Evolutionary conservation across 2,888 invertebrate genomes (phyloP), one percentile per base, ranked within the genome.

Genomic region (Acrobeloides nanus): DNA sequence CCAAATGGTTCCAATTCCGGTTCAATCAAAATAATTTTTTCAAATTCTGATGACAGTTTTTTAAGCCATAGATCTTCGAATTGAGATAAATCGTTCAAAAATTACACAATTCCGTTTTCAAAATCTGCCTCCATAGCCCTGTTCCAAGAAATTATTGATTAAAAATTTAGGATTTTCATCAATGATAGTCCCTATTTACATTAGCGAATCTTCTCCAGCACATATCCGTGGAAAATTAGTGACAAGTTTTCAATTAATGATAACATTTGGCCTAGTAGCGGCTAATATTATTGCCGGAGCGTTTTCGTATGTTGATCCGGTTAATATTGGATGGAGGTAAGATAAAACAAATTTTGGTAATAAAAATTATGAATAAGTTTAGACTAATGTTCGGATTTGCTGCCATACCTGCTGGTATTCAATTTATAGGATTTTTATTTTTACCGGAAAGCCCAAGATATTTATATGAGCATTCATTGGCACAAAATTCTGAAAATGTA

Each of bases 101-200:
- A n/a, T n/a, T n/a, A n/a, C n/a, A n/a, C n/a, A n/a, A n/a, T n/a
- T n/a, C n/a, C n/a, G n/a, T n/a, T n/a, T n/a, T n/a, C n/a, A n/a
- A n/a, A n/a, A n/a, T n/a, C n/a, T n/a, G n/a, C n/a, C n/a, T n/a
- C n/a, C n/a, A n/a, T n/a, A n/a, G n/a, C n/a, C n/a, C n/a, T n/a
- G n/a, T n/a, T n/a, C 31, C 12, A 29, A 29, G 31, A 12, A 12
- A 12, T 12, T 12, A 29, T n/a, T n/a, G n/a, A 5, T 37, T 12
- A 21, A n/a, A n/a, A 23, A 21, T 23, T 23, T 12, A 49, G 49
- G 67, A 4, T 57, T 68, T 39, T 65, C 68, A 1, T 68, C 66
- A 3, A 80, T 79, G 78, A 77, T 78, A 29, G 77, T 80, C 3
- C 80, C 81, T 1, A 75, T 81, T 53, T 81, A 80, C 64, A 78